Evolutionary conservation across 2,888 invertebrate species (phyloP).

Genomic region (Cenopis cana): DNA sequence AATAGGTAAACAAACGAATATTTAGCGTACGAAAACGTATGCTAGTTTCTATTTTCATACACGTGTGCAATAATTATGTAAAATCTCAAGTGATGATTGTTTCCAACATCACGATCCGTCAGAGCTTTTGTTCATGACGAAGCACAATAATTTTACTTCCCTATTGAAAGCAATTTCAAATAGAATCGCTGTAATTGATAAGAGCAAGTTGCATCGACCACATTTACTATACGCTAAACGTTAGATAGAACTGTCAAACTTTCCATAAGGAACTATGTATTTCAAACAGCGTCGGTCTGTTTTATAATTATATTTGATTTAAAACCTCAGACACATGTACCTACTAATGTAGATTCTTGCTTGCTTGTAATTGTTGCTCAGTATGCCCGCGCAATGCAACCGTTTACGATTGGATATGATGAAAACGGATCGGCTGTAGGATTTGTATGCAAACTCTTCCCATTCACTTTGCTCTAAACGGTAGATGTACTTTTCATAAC

Average conservation of each 20-base stretch:
- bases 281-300: too few species aligned
- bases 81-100: constrained; percentile 32
- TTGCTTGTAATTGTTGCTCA: too few species aligned
- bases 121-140: constrained; percentile 2
- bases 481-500: too few species aligned
- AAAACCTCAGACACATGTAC: too few species aligned
- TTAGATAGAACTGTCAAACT: neutral
- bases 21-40: neutral
- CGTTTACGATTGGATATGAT: too few species aligned
- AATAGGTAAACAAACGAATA: neutral
- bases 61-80: constrained; percentile 7
- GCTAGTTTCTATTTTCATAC: neutral
- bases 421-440: too few species aligned
- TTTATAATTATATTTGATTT: too few species aligned
- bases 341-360: too few species aligned
- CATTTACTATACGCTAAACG: neutral
- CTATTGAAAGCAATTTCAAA: neutral
- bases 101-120: constrained; percentile 25
- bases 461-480: too few species aligned
- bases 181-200: neutral
- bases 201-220: neutral
- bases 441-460: too few species aligned
- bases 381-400: too few species aligned
- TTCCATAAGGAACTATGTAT: neutral
- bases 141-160: neutral